A percentile compares a stretch with the other conserved stretches of the same genome.
Conservation (phyloP, 2,888 invertebrate species). For the Limnephilus rhombicus region DNA sequence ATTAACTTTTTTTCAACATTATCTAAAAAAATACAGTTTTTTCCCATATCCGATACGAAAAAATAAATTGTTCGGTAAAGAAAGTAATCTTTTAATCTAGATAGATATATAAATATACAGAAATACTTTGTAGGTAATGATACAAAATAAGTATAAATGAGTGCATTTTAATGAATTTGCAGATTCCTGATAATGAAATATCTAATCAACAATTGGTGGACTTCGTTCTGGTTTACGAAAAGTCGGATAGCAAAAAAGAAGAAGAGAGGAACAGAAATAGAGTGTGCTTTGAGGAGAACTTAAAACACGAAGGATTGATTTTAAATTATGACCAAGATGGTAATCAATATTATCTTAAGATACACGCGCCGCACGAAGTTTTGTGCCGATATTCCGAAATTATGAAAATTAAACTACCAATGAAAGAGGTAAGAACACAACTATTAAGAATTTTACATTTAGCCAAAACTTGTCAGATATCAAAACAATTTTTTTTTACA, state of each 20-base stretch:
- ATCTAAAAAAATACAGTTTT: too few species aligned
- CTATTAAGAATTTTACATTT: background rate
- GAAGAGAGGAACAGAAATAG: constrained; percentile 71
- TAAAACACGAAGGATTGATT: constrained; percentile 79
- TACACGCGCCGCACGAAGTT: constrained; percentile 84
- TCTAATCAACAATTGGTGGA: constrained; percentile 69
- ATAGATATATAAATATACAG: too few species aligned
- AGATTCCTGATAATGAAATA: background rate
- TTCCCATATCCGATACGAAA: too few species aligned
- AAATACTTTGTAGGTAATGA: too few species aligned
- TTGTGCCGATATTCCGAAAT: constrained; percentile 86
- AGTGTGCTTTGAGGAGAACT: constrained; percentile 79
- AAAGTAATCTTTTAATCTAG: too few species aligned
- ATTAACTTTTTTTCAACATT: too few species aligned
- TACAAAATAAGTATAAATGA: background rate
- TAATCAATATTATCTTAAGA: constrained; percentile 83
- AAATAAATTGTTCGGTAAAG: too few species aligned
- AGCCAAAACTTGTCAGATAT: background rate
- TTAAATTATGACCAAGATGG: constrained; percentile 81
- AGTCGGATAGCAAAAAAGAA: background rate
- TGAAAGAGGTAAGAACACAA: constrained; percentile 79
- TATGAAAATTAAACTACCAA: constrained; percentile 86
- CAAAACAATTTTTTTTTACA: background rate
- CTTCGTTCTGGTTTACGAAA: constrained; percentile 79
- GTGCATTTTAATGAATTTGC: background rate